These are phyloP conservation scores for Ormyrus thymus DNA, from an alignment of 2,888 invertebrate genomes.

Conservation along the genomic window DNA sequence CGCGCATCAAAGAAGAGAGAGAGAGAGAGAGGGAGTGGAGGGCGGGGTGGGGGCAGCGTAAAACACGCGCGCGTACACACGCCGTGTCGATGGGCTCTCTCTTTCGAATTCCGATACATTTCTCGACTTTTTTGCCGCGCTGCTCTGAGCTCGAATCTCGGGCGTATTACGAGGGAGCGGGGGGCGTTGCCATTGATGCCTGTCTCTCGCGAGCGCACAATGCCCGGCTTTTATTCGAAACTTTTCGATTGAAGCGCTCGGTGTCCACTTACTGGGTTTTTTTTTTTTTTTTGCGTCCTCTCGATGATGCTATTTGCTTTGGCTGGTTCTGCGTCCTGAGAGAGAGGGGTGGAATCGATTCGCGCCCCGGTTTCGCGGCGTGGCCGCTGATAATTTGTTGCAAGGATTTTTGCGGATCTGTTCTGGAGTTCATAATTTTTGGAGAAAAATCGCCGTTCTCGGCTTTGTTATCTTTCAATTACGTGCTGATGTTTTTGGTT, in stretches of 20 bases:
- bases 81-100: slow-evolving; percentile 2
- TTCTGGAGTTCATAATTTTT: too few relatives aligned
- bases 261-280: slow-evolving; percentile 3
- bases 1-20: slow-evolving; percentile 64
- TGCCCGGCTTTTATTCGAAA: slow-evolving; percentile 8
- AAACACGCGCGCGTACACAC: slow-evolving; percentile 9
- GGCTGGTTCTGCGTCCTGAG: too few relatives aligned
- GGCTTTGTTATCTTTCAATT: too few relatives aligned
- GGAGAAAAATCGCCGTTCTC: too few relatives aligned
- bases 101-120: slow-evolving; percentile 48
- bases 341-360: too few relatives aligned
- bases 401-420: too few relatives aligned
- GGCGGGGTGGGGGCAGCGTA: slow-evolving; percentile 62
- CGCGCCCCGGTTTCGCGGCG: too few relatives aligned
- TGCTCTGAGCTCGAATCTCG: neutral
- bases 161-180: neutral
- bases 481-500: too few relatives aligned
- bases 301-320: neutral
- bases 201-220: slow-evolving; percentile 16
- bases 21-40: slow-evolving; percentile 63
- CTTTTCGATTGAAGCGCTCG: slow-evolving; percentile 3
- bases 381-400: too few relatives aligned
- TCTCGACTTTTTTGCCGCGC: neutral
- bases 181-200: neutral
- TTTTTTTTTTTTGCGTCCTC: neutral